phyloP scores from a whole-genome alignment of 37 sponge, comb jelly and placozoan genomes.

The Eunapius fragilis region DNA sequence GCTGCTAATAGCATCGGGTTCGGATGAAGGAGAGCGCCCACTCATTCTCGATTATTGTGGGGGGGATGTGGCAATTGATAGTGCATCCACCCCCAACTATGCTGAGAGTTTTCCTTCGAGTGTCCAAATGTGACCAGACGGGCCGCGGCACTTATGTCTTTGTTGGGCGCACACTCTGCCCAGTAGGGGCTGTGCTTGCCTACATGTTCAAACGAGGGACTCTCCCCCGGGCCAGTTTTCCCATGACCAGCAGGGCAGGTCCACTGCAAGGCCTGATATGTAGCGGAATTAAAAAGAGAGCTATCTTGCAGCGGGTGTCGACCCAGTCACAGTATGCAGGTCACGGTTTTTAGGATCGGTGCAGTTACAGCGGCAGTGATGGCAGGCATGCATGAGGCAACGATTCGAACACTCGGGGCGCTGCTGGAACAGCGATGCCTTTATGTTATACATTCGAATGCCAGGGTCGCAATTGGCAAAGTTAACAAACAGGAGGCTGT shows the following conservation, averaged over 20 bases:
- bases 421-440: conserved; percentile 23
- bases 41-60: not conserved
- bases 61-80: conserved; percentile 3
- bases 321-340: conserved; percentile 8
- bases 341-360: conserved; percentile 27
- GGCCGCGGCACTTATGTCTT: conserved; percentile 1
- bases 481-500: not conserved
- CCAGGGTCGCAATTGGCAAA: not conserved
- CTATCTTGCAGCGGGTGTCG: not conserved
- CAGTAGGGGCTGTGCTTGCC: not conserved
- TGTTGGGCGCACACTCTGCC: conserved; percentile 9
- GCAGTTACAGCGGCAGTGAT: conserved; percentile 21
- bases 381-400: conserved; percentile 4
- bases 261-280: not conserved
- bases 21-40: not conserved
- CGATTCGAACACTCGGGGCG: conserved; percentile 12
- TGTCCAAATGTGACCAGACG: conserved; percentile 12
- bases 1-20: not conserved
- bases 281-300: not conserved
- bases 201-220: not conserved
- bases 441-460: conserved; percentile 12
- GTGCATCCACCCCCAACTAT: not conserved
- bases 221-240: not conserved
- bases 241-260: not conserved
- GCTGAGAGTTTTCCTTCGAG: not conserved